Evolutionary conservation across 1,140 invertebrate species (phyloP).

Genomic region (Drosophila setifemur): DNA sequence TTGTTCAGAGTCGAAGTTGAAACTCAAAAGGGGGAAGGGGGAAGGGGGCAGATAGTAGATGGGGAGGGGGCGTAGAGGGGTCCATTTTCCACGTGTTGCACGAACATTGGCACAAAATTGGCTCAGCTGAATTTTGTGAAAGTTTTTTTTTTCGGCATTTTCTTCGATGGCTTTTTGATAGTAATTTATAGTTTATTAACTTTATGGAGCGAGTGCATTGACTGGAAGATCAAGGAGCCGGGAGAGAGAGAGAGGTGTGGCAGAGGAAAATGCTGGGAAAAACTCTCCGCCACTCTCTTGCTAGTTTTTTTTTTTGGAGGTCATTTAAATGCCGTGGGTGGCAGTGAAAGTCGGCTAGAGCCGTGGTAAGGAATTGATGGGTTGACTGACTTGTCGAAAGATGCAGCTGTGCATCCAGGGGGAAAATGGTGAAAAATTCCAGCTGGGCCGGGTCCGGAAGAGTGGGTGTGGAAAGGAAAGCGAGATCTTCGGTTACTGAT

Average conservation of each 20-base stretch:
- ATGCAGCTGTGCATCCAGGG: constrained; percentile 3
- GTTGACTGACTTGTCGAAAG: constrained; percentile 40
- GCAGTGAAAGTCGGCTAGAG: constrained; percentile 70
- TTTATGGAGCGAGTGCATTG: constrained; percentile 72
- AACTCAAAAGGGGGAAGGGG: constrained; percentile 11
- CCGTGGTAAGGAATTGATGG: constrained; percentile 23
- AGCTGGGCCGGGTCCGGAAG: background rate
- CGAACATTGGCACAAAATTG: constrained; percentile 56
- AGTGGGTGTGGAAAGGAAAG: constrained; percentile 33
- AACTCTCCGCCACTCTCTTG: constrained; percentile 2
- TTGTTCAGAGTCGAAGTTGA: constrained; percentile 44
- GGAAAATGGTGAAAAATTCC: constrained; percentile 1
- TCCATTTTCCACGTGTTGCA: constrained; percentile 72
- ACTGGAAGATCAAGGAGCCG: constrained; percentile 52
- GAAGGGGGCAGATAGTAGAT: background rate
- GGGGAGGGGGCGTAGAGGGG: background rate
- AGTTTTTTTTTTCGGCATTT: constrained; percentile 56
- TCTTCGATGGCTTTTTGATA: constrained; percentile 64
- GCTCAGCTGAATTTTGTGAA: constrained; percentile 50
- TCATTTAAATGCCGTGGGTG: constrained; percentile 74
- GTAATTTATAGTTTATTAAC: constrained; percentile 81
- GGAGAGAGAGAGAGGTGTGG: background rate
- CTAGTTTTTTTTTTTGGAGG: constrained; percentile 48
- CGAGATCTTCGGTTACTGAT: constrained; percentile 12
- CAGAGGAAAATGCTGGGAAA: constrained; percentile 21